Conservation (phyloP, 2,797 vertebrate genomes). For the Zenarchopterus dispar region DNA sequence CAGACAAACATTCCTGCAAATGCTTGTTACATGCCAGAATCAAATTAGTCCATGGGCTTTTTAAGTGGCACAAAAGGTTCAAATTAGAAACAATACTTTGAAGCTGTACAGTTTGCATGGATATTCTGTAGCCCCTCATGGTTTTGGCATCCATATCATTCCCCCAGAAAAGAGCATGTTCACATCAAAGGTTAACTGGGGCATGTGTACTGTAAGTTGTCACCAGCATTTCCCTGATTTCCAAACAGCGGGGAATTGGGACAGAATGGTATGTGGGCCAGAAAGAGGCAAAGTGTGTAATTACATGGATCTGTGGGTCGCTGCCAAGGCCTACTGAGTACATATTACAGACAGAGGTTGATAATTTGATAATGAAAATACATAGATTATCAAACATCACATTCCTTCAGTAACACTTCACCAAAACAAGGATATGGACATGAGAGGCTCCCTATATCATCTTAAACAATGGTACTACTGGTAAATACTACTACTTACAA, state of each 20-base stretch:
- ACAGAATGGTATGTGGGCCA: constrained; percentile 67
- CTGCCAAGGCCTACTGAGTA: constrained; percentile 37
- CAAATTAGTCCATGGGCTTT: constrained; percentile 81
- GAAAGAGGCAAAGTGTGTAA: constrained; percentile 66
- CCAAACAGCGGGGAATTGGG: constrained; percentile 76
- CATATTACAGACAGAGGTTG: constrained; percentile 34
- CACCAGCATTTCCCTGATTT: constrained; percentile 72
- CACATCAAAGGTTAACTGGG: constrained; percentile 82
- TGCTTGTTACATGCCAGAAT: constrained; percentile 78
- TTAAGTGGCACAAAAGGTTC: constrained; percentile 83
- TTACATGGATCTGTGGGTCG: constrained; percentile 61
- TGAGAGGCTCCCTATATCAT: no score
- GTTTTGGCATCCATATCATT: constrained; percentile 76
- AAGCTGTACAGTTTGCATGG: constrained; percentile 77
- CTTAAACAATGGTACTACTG: no score
- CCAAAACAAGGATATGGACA: background rate
- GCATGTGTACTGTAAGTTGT: constrained; percentile 80
- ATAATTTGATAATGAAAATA: constrained; percentile 55
- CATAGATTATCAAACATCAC: constrained; percentile 56
- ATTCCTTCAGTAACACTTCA: constrained; percentile 34
- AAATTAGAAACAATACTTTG: constrained; percentile 82
- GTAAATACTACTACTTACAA: no score
- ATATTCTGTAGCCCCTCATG: constrained; percentile 75
- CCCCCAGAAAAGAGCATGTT: constrained; percentile 70
- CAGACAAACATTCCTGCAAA: constrained; percentile 72